Conservation (phyloP, 2,113 vertebrate species). For the Tangachromis dhanisi region DNA sequence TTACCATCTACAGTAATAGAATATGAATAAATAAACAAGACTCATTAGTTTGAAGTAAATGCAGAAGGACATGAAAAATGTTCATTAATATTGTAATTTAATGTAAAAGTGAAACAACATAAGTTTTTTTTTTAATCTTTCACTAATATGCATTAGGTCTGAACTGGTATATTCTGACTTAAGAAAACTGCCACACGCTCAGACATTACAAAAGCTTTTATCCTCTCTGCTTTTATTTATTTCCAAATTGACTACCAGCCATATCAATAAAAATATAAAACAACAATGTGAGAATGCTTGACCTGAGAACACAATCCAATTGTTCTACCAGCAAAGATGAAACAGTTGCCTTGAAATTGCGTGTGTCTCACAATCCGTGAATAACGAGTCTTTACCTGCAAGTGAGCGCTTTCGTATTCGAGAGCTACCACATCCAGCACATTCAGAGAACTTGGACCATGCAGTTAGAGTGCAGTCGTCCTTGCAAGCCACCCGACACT, state of each 20-base stretch:
- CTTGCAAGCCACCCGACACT: conserved; percentile 80
- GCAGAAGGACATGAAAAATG: background rate
- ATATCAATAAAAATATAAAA: background rate
- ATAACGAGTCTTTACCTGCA: conserved; percentile 72
- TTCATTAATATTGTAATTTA: background rate
- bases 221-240: background rate
- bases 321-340: background rate
- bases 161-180: background rate
- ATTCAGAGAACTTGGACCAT: conserved; percentile 90
- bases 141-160: background rate
- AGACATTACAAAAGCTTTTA: background rate
- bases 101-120: background rate
- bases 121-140: background rate
- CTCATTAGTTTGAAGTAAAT: background rate
- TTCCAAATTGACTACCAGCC: background rate
- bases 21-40: background rate
- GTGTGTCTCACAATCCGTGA: background rate
- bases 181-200: background rate
- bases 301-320: background rate
- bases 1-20: background rate
- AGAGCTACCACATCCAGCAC: conserved; percentile 74
- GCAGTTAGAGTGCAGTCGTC: conserved; percentile 88
- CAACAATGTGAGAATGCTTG: background rate
- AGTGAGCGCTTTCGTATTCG: conserved; percentile 77
- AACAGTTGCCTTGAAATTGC: background rate